These are phyloP conservation scores for Tipula lateralis DNA, from an alignment of 2,888 invertebrate genomes.

Conservation along the genomic window DNA sequence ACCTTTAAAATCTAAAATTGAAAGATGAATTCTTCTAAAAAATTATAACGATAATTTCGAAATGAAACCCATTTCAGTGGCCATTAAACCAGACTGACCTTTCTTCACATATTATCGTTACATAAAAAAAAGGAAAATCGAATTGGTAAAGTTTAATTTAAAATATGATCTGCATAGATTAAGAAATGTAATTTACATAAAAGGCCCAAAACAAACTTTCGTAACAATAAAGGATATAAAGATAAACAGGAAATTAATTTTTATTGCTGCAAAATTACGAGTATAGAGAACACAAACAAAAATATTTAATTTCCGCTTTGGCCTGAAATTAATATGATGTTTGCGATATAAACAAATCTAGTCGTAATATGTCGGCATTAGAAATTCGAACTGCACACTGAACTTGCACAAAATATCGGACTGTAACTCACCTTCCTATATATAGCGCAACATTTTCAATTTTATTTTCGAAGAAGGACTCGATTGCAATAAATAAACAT, in stretches of 20 bases:
- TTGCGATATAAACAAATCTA: background rate
- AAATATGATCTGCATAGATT: background rate
- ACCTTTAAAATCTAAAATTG: too few relatives aligned
- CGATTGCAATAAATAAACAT: background rate
- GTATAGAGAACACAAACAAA: background rate
- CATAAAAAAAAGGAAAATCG: background rate
- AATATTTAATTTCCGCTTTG: background rate
- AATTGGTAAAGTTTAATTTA: background rate
- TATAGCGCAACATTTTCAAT: background rate
- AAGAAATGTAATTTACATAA: conserved; percentile 3
- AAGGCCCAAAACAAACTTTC: background rate
- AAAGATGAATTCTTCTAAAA: too few relatives aligned
- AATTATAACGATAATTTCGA: too few relatives aligned
- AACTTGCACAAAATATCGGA: background rate
- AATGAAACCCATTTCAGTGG: too few relatives aligned
- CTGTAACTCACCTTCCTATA: background rate
- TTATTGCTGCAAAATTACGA: background rate
- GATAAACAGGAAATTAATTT: background rate
- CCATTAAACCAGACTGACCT: too few relatives aligned
- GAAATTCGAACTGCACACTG: background rate
- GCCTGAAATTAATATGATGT: too few relatives aligned
- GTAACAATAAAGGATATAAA: background rate
- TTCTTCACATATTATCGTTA: background rate
- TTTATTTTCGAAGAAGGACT: background rate
- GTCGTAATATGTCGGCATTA: background rate